Evolutionary conservation across 2,113 vertebrate species (phyloP), one percentile per base, ranked within the genome.

Genomic region (Chitala chitala): DNA sequence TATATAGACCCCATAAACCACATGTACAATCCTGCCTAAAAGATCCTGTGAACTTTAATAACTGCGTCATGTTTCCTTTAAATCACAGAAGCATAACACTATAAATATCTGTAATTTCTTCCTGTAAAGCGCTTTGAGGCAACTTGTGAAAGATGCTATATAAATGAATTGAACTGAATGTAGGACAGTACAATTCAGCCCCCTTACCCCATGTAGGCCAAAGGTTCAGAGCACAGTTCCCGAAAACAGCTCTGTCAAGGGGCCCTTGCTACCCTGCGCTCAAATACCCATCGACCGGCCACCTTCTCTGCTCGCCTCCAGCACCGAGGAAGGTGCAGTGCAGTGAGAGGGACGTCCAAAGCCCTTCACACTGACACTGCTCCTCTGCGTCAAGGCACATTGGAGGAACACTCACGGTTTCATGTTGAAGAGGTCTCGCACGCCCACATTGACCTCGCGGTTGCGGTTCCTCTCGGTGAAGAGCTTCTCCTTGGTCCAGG

Each of bases 401-500:
- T n/a, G n/a, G 9, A 58, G 56, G 44, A 48, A 46, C 15, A 93
- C 96, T 95, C 84, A 99, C 96, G 96, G 96, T 72, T 95, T 99
- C 91, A 98, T 93, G 90, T 90, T 96, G 86, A 99, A 99, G 75
- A 99, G 84, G 84, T 98, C 95, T 7, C 92, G 92, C 68, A 95
- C 91, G 0, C 87, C 91, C 5, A 94, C 71, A 0, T 77, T 74
- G 17, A 81, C 75, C 40, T 97, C 95, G 70, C 91, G 94, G 83
- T 74, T 91, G 63, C 91, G 94, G 74, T 88, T 85, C 24, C 94
- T 94, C 81, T 98, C 96, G 0, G 86, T 82, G 2, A 88, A 83
- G 61, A 96, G 84, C 79, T 95, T 98, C 75, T 99, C 96, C 87
- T 96, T 97, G 8, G 96, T 99, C 96, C 96, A 99, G 31, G 96